phyloP scores from a whole-genome alignment of 2,888 invertebrate species.

The Drosophila affinis region DNA sequence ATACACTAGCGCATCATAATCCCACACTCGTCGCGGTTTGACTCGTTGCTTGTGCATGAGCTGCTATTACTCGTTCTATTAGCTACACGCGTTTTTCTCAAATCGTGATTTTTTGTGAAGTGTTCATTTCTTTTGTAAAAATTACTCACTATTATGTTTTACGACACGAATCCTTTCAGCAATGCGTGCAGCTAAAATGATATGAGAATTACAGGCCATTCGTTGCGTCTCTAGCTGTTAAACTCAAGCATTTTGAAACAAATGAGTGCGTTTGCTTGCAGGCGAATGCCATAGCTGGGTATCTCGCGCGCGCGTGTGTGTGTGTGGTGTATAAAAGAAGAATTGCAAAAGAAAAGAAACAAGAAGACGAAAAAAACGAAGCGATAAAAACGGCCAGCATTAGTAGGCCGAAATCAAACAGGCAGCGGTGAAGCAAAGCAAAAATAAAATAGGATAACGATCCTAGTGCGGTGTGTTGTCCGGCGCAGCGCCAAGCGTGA shows the following conservation, averaged over 20 bases:
- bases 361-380: constrained; percentile 27
- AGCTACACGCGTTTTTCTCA: constrained; percentile 70
- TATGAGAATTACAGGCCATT: background rate
- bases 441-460: no score
- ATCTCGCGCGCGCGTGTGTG: constrained; percentile 33
- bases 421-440: background rate
- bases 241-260: constrained; percentile 8
- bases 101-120: constrained; percentile 73
- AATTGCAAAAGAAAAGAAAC: constrained; percentile 39
- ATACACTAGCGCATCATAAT: background rate
- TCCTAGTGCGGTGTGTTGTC: constrained; percentile 17
- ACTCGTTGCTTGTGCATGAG: background rate
- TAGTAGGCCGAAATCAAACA: constrained; percentile 50
- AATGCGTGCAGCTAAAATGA: background rate
- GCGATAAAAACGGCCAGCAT: constrained; percentile 30
- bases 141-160: constrained; percentile 8
- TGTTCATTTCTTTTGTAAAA: constrained; percentile 34
- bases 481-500: background rate
- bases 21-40: background rate
- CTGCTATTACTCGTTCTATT: constrained; percentile 50
- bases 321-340: constrained; percentile 25
- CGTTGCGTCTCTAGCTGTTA: background rate
- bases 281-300: constrained; percentile 23
- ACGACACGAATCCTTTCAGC: constrained; percentile 3
- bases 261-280: constrained; percentile 1